Base-by-base conservation (phyloP, 2,797 vertebrate genomes). In the Schizopygopsis malacanthus region DNA sequence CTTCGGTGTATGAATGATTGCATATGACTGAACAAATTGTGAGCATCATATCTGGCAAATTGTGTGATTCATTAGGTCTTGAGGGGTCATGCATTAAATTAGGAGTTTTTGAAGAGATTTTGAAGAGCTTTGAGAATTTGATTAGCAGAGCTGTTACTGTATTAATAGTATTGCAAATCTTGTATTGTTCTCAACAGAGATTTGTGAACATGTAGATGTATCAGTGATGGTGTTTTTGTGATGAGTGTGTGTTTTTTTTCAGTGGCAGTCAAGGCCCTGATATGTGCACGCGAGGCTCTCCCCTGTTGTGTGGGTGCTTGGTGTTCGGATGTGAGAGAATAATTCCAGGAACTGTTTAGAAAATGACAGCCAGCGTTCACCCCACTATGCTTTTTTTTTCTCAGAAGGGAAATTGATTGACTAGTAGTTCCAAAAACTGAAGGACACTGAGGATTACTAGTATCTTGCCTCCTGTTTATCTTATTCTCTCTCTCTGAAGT, bases 301-400 rank as follows among this genome's bases (percentile, higher is more conserved):
- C 67, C 79, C 63, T 56, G 70, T 13, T 69, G 71, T 41, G 87
- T 70, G 65, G 59, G 67, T 79, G 76, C 72, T 76, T 70, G 63
- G 56, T 82, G 82, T 70, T 81, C 28, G 12, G 65, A 70, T 39
- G 78, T 59, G 45, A 39, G 28, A 50, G 56, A 54, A 16, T 78
- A 33, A 79, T 87, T 84, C 84, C 41, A 47, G 65, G 84, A 84
- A 84, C 43, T 86, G 59, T 81, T 85, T 84, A 33, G 81, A 81
- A 88, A 85, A 87, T 87, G 69, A 83, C 85, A 82, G 50, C 63
- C 43, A 41, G 18, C 13, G 12, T 39, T 82, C n/a, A 59, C 77
- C 76, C 65, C 45, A 12, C 37, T 33, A 9, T 76, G 63, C 39
- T 41, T 41, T 43, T 41, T 70, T 71, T 43, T 56, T 41, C 47